Base-by-base conservation (phyloP, 2,888 invertebrate genomes). In the Cremastinae sp. region DNA sequence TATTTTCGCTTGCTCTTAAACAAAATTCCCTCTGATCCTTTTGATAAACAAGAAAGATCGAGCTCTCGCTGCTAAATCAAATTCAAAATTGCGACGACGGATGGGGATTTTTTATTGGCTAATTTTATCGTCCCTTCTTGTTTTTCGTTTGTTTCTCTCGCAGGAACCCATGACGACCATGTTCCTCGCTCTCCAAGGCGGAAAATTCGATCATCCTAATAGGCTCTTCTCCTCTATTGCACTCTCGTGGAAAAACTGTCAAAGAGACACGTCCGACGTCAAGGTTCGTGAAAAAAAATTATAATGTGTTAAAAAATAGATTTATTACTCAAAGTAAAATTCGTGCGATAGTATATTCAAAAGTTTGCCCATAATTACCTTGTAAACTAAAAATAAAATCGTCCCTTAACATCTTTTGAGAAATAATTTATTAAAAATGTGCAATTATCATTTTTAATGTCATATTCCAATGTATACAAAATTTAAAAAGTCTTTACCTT, bases 151-250 rank as follows among this genome's bases (percentile, higher is more conserved):
- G 36, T 69, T 78, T 68, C 81, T 74, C 74, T 90, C 90, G 1
- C 90, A 97, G 97, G 99, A 99, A 91, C 99, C 99, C 0, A 98
- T 99, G 92, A 98, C 98, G n/a, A 97, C 98, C 43, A 98, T 99
- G 96, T 99, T 98, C 92, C 92, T 99, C 83, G 96, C 98, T 45
- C 93, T 99, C 53, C 99, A 99, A 92, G 98, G 98, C 54, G 99
- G 99, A 77, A 99, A 99, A 90, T 99, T 99, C 90, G 99, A 99
- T 90, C 98, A 99, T 90, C 98, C 99, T 1, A 98, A 99, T 91
- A 92, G 99, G 64, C 92, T 98, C 76, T 99, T 99, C 91, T 96
- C 97, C 0, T 98, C 98, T 1, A 94, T 99, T 45, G 95, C 96
- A 0, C 92, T 98, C 79, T 96, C 98, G 0, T 99, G 99, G 99